Percentiles rank a stretch among this genome's conserved stretches.
phyloP scores from a whole-genome alignment of 2,888 invertebrate species.

The Dasypogon diadema region DNA sequence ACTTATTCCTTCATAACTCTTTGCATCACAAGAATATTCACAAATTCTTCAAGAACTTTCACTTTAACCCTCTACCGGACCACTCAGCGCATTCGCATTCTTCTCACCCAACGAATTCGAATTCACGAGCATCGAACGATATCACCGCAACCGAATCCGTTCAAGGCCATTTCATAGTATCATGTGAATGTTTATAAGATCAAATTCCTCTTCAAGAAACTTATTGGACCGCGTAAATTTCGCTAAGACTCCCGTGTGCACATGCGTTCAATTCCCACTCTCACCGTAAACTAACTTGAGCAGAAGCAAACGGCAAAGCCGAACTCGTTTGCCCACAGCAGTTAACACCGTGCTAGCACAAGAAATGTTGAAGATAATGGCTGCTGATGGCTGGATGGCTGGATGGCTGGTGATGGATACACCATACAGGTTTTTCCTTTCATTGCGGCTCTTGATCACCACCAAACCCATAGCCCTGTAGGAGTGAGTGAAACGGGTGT shows the following conservation, averaged over 20 bases:
- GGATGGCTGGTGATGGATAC: constrained; percentile 42
- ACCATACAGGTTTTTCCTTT: constrained; percentile 38
- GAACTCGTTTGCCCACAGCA: constrained; percentile 48
- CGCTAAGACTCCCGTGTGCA: not conserved
- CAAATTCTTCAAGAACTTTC: too few species aligned
- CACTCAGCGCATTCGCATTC: too few species aligned
- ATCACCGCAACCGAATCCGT: constrained; percentile 15
- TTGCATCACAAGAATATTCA: too few species aligned
- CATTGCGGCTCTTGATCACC: not conserved
- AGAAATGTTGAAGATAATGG: constrained; percentile 48
- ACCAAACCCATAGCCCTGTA: not conserved
- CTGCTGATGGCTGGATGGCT: constrained; percentile 37
- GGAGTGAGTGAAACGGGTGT: constrained; percentile 48
- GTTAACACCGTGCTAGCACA: constrained; percentile 18
- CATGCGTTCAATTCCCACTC: constrained; percentile 28
- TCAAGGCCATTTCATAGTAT: constrained; percentile 12
- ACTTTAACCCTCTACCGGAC: too few species aligned
- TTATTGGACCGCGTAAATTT: not conserved
- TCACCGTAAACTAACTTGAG: constrained; percentile 29
- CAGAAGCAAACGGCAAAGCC: constrained; percentile 22
- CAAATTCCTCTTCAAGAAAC: constrained; percentile 6
- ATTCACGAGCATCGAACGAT: not conserved
- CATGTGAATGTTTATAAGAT: constrained; percentile 4
- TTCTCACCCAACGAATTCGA: too few species aligned
- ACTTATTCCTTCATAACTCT: not conserved